phyloP scores from a whole-genome alignment of 2,888 invertebrate genomes.

The Aspidapion aeneum region DNA sequence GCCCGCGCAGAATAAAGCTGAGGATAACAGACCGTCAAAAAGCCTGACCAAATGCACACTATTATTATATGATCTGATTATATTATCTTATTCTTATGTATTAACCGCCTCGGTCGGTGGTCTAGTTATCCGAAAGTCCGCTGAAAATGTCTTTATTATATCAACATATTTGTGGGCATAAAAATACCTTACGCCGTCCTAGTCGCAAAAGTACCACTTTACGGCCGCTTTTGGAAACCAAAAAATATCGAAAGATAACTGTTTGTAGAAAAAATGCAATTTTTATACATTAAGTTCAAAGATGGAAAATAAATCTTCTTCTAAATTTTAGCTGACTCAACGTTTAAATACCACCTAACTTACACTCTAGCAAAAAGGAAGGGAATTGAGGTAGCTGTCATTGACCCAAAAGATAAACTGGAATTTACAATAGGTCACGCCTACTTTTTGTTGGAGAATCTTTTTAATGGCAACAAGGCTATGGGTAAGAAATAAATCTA shows the following conservation, averaged over 20 bases:
- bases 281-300: background rate
- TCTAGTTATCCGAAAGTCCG: too few relatives aligned
- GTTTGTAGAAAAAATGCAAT: too few relatives aligned
- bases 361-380: slow-evolving; percentile 27
- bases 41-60: too few relatives aligned
- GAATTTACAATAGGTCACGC: slow-evolving; percentile 26
- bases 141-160: too few relatives aligned
- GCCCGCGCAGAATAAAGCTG: too few relatives aligned
- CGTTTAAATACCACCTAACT: slow-evolving; percentile 30
- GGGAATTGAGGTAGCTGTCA: slow-evolving; percentile 30
- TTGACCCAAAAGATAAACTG: slow-evolving; percentile 21
- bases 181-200: too few relatives aligned
- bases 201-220: background rate
- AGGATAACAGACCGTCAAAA: too few relatives aligned
- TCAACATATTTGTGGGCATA: too few relatives aligned
- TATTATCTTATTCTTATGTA: too few relatives aligned
- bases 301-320: slow-evolving; percentile 1
- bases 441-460: slow-evolving; percentile 32
- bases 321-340: slow-evolving; percentile 29
- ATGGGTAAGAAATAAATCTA: too few relatives aligned
- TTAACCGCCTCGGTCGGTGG: too few relatives aligned
- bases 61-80: too few relatives aligned
- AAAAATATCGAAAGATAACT: background rate
- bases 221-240: background rate
- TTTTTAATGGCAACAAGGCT: slow-evolving; percentile 37